Evolutionary conservation across 2,888 invertebrate genomes (phyloP).

Genomic region (Dryobotodes eremita): DNA sequence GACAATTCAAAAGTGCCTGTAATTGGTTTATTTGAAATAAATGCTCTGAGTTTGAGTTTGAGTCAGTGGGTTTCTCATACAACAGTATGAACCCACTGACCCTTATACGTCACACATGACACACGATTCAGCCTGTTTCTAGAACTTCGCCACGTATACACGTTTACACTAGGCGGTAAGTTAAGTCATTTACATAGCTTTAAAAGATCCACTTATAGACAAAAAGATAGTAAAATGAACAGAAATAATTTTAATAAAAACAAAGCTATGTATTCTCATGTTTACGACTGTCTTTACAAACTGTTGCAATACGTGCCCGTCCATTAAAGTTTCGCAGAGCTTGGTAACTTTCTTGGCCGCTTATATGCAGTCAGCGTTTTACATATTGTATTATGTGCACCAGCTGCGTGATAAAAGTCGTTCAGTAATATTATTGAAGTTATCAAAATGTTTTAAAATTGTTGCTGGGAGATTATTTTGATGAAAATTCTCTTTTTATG

Average conservation of each 20-base stretch:
- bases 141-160: background rate
- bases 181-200: background rate
- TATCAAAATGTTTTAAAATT: slow-evolving; percentile 30
- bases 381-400: slow-evolving; percentile 55
- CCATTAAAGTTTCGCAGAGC: slow-evolving; percentile 43
- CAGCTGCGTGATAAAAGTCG: slow-evolving; percentile 48
- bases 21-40: too few species aligned
- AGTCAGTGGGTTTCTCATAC: too few species aligned
- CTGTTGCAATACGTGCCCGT: slow-evolving; percentile 39
- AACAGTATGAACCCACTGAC: too few species aligned
- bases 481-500: background rate
- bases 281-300: slow-evolving; percentile 45
- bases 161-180: background rate
- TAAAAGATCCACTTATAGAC: background rate
- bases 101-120: too few species aligned
- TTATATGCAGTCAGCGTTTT: slow-evolving; percentile 58
- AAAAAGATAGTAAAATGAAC: too few species aligned
- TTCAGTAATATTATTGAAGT: slow-evolving; percentile 43
- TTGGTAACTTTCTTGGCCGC: slow-evolving; percentile 47
- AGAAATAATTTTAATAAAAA: slow-evolving; percentile 21
- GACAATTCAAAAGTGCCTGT: too few species aligned
- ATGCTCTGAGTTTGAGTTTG: too few species aligned
- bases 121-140: background rate
- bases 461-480: background rate
- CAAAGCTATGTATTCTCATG: slow-evolving; percentile 20